Evolutionary conservation across 2,888 invertebrate species (phyloP), one percentile per base, ranked within the genome.

Genomic region (Cephus nigrinus): DNA sequence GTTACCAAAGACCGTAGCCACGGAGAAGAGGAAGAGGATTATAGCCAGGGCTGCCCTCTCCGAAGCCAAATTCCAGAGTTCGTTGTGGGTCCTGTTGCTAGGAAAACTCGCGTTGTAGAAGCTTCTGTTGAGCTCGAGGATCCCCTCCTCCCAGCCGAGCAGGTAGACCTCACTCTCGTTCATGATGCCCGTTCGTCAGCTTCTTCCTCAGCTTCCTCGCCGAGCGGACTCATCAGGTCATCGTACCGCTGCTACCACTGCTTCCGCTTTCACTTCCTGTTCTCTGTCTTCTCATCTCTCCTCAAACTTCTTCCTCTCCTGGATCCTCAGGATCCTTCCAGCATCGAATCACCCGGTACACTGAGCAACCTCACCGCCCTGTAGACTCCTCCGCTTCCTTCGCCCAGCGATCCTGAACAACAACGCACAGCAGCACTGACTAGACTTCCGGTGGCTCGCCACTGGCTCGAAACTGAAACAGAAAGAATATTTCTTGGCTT

Each of bases 1-100:
- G 92, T 99, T 99, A 78, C 99, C 99, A 88, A 98, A 96, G 0
- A 99, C 97, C 0, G 99, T 99, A 12, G 97, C 96, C 79, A 98
- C 93, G 0, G 98, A 98, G 92, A 99, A 98, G 23, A 97, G 92
- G 31, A 97, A 93, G 23, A 99, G 93, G 74, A 98, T 94, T 1
- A 95, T 93, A n/a, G 97, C 96, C 40, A 97, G 93, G 23, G 95
- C 93, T 4, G 95, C 95, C 71, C 96, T 94, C 83, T 97, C 96
- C 83, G 95, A 94, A 35, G 94, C 93, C 82, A 95, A 90, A 69
- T 87, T 82, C 91, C 91, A 90, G n/a, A 90, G 84, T 74, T 87
- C 85, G 12, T 88, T 85, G 69, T 83, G 77, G 23, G 85, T 89
- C 0, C 80, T 80, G 75, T 90, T 89, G 4, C 81, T 78, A 9